Base-by-base conservation (phyloP, 35 echinoderm and acorn worm genomes). In the Heliocidaris tuberculata region DNA sequence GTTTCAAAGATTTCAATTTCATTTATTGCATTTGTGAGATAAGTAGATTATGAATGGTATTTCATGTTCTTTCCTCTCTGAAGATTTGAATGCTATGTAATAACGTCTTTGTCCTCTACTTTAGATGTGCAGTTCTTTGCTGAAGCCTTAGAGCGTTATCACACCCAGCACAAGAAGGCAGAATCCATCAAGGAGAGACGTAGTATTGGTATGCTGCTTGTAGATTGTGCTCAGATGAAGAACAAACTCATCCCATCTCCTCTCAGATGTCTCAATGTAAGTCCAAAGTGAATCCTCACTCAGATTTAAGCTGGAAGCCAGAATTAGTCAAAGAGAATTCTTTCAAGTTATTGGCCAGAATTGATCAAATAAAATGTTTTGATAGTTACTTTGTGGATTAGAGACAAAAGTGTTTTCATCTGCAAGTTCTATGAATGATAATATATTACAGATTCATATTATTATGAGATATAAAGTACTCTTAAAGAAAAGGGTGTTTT, bases 171-270 rank as follows among this genome's bases (percentile, higher is more conserved):
- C 78, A 90, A 95, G 0, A 94, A 95, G 78, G 98, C 97, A 29
- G 98, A 96, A 88, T 90, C 97, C 9, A 99, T 99, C 94, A 93
- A 96, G 86, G 94, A 96, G 24, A 95, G 91, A 24, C 95, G 98
- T 0, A 94, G 59, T 65, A 99, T 99, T 94, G 98, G 98, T 48
- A 99, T 99, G 98, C 94, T 99, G 88, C 65, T 96, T 95, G 97
- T 99, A 13, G 96, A 99, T 88, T 93, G 97, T 47, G 94, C 85
- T 35, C 86, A 97, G 88, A 97, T 99, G 98, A 99, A 95, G 94
- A 99, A 96, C 27, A 97, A 99, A 70, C 92, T 99, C 47, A 99
- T 97, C 48, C 98, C 98, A 95, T 99, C 98, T n/a, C 98, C 98
- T 87, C 96, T 99, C 47, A 88, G 98, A 94, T 99, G 98, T 90